Base-by-base conservation (phyloP, 2,888 invertebrate species). In the Cosmopolites sordidus region DNA sequence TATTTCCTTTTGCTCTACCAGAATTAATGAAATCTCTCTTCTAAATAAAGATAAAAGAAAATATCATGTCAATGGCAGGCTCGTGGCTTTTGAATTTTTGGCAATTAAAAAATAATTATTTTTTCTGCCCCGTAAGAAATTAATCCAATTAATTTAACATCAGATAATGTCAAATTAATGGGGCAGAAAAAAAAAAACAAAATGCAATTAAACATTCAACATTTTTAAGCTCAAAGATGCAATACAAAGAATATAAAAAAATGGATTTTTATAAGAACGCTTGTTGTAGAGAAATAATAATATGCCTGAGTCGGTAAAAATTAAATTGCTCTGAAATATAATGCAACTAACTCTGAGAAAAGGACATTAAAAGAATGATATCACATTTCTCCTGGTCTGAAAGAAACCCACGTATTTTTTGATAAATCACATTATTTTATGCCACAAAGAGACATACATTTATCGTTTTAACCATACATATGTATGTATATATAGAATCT, bases 331-430 rank as follows among this genome's bases (percentile, higher is more conserved):
- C n/a, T 33, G 33, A 33, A 33, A 33, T 33, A 33, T 33, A 33
- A 33, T 12, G 33, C 33, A 33, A 33, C 33, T 33, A 33, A 33
- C n/a, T 33, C 33, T 33, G 12, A 16, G 38, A 22, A 17, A 29
- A 38, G 39, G 46, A 52, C 47, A 52, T 52, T 48, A 52, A 52
- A 52, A 52, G 27, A 16, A 43, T 18, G 47, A 48, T 48, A 48
- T 52, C 52, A 46, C 41, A 46, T 38, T 33, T 51, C 48, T 48
- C 42, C 12, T 18, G 37, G 44, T 41, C 37, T 45, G 11, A 5
- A 51, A 51, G 51, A 46, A 49, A 43, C 43, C 38, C 49, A 30
- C 17, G 43, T 49, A 37, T 41, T 27, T 38, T 52, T 47, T 16
- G 37, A 52, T 16, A 47, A 47, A 48, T 39, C 43, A 41, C 17